Percentiles rank a stretch among this genome's conserved stretches.
These are phyloP conservation scores for Artibeus jamaicensis DNA, from an alignment of 2,797 vertebrate species.

Conservation along the genomic window DNA sequence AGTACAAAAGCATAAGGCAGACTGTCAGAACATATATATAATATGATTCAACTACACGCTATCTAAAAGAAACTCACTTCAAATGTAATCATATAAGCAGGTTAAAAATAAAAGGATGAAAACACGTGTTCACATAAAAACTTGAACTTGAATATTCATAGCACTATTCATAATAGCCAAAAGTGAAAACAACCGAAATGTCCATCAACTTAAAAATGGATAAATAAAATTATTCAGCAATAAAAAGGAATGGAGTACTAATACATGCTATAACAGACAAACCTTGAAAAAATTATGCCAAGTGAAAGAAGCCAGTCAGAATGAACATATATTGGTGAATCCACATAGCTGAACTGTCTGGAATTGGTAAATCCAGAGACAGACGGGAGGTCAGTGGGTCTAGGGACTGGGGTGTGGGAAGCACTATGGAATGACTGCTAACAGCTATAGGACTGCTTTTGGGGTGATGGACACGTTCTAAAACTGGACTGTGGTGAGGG, in stretches of 20 bases:
- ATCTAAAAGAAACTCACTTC: not conserved
- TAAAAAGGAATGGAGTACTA: not conserved
- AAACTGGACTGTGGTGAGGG: not conserved
- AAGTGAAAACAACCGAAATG: not conserved
- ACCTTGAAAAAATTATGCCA: not conserved
- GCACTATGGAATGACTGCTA: not conserved
- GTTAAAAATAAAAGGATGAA: not conserved
- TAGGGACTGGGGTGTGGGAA: not conserved
- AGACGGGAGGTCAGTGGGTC: not conserved
- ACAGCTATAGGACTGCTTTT: not conserved
- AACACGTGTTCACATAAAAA: not conserved
- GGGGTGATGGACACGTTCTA: not conserved
- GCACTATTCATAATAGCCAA: not conserved
- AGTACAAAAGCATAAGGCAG: not conserved
- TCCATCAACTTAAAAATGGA: not conserved
- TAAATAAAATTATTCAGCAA: not conserved
- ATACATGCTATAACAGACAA: not conserved
- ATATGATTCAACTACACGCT: not conserved
- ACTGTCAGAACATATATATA: not conserved
- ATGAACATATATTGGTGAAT: accelerated
- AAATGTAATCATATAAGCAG: not conserved
- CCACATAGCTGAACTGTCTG: not conserved
- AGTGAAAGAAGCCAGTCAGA: not conserved
- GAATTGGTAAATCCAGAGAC: not conserved
- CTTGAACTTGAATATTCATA: not conserved